These are phyloP conservation scores for Machaerirhynchus nigripectus DNA, from an alignment of 2,113 vertebrate genomes.

Conservation along the genomic window DNA sequence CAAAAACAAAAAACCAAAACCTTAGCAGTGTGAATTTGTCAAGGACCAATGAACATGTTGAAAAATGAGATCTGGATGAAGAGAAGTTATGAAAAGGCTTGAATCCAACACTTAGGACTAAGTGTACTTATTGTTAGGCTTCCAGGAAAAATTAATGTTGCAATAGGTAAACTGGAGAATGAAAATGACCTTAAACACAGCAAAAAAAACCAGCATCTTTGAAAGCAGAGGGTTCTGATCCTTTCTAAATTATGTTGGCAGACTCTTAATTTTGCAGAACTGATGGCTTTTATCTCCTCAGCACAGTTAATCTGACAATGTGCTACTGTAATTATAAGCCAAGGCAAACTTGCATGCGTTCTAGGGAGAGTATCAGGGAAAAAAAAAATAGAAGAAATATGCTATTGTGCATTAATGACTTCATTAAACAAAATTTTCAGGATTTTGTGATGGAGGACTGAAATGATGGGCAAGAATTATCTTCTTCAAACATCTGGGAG, in stretches of 20 bases:
- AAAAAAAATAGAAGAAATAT: background rate
- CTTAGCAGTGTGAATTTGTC: background rate
- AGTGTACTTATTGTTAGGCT: background rate
- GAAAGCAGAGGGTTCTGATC: background rate
- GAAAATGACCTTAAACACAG: background rate
- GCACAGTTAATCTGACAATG: conserved; percentile 16
- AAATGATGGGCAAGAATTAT: conserved; percentile 35
- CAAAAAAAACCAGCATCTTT: background rate
- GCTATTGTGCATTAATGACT: conserved; percentile 15
- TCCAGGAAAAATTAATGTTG: background rate
- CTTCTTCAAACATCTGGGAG: conserved; percentile 56
- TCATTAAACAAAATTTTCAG: conserved; percentile 27
- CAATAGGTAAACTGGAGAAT: background rate
- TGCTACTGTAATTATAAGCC: conserved; percentile 19
- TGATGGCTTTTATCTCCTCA: conserved; percentile 12
- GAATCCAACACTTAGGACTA: background rate
- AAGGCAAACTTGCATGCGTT: background rate
- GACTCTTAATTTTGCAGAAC: conserved; percentile 15
- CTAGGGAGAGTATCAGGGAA: background rate
- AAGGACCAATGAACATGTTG: background rate
- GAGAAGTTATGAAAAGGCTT: background rate
- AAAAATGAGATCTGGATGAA: background rate
- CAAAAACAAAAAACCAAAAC: background rate
- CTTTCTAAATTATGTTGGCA: conserved; percentile 15
- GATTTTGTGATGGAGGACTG: background rate